Percentiles rank a stretch among this genome's conserved stretches.
These are phyloP conservation scores for Dendropsophus ebraccatus DNA, from an alignment of 2,113 vertebrate genomes.

Conservation along the genomic window DNA sequence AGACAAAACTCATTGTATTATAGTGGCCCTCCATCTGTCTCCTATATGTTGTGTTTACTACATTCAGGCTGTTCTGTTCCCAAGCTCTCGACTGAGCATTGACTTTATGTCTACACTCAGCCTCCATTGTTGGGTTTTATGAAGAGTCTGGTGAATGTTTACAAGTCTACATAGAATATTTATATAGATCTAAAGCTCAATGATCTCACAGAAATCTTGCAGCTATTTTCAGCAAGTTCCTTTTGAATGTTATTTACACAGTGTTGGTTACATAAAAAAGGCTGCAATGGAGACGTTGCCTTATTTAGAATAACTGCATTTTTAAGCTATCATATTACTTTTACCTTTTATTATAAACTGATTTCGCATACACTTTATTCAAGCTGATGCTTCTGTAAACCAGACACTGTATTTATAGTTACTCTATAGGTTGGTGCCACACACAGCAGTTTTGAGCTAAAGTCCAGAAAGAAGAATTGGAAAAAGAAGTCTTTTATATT, in stretches of 20 bases:
- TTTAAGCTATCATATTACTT: conserved; percentile 22
- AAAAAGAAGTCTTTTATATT: too few relatives aligned
- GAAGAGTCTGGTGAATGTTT: conserved; percentile 22
- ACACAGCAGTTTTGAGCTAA: too few relatives aligned
- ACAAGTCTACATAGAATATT: conserved; percentile 14
- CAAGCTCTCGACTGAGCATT: neutral
- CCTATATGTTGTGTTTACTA: conserved; percentile 19
- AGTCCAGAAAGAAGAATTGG: too few relatives aligned
- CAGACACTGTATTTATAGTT: too few relatives aligned
- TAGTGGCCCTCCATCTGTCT: neutral
- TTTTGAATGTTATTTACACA: conserved; percentile 27
- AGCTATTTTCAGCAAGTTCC: conserved; percentile 17
- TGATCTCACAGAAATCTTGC: conserved; percentile 29
- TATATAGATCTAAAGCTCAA: conserved; percentile 26
- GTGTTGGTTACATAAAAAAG: conserved; percentile 25
- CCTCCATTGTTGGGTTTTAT: neutral
- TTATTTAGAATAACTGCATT: conserved; percentile 52
- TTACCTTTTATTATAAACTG: conserved; percentile 39
- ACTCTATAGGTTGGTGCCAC: too few relatives aligned
- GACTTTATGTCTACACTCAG: neutral
- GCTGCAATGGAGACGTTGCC: conserved; percentile 11
- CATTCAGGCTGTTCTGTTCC: neutral
- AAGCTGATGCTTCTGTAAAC: neutral
- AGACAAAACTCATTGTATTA: neutral
- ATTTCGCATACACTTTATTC: conserved; percentile 13